Evolutionary conservation across 1,140 invertebrate genomes (phyloP), one percentile per base, ranked within the genome.

Genomic region (Drosophila setifemur): DNA sequence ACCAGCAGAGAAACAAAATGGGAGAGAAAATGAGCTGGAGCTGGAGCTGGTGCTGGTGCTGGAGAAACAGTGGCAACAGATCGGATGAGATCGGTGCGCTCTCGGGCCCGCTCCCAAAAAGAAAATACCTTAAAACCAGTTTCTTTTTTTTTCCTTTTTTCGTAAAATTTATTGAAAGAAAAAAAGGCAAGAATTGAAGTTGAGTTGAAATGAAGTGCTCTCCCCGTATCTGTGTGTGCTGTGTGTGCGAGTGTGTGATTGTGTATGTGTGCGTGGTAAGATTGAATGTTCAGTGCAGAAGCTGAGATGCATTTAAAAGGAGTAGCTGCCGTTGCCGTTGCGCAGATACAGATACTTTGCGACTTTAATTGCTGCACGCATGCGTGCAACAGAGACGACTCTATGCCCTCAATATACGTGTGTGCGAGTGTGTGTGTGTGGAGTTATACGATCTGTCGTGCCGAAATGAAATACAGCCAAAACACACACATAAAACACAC

Each of bases 51-150:
- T n/a, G n/a, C n/a, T n/a, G n/a, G n/a, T n/a, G 60, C 55, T 61
- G 63, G 63, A 43, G 63, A 54, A 73, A 68, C 78, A 72, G 76
- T 72, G 52, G 73, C 58, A 52, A 47, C 70, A 55, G 78, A 78
- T 75, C 64, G 45, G 61, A 78, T 75, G 60, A 40, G 61, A 54
- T 61, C 72, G 54, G 53, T 44, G 25, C 55, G 45, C 49, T 28
- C 45, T 29, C 63, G 50, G 37, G 64, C 39, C 21, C 55, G 26
- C 66, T 71, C 55, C 33, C 21, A 73, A 73, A 86, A 88, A 87
- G 76, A 87, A 81, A 87, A 85, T 82, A 89, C 83, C 88, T 89
- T 87, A 89, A 89, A 89, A 89, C 88, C 88, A 88, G 88, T 89
- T 89, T 71, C 39, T 70, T 55, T 70, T 53, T 55, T 60, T 44